Conservation (phyloP, 2,797 vertebrate genomes). For the Anguilla obscura region DNA sequence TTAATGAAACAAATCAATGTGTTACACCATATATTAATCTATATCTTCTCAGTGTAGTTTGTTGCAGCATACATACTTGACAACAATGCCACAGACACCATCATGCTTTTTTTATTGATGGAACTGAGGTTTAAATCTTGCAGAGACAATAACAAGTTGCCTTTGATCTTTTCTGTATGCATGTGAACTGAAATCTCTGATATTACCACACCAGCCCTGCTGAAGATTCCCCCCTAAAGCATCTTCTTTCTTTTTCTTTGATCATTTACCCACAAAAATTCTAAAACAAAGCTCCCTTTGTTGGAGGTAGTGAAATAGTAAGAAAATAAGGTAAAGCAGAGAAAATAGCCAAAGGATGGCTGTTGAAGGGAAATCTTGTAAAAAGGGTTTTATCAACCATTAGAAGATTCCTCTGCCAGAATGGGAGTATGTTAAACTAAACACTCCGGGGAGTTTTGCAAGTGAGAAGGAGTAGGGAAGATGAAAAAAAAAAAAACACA, state of each 20-base stretch:
- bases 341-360: background rate
- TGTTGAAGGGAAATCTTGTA: background rate
- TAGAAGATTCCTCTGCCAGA: conserved; percentile 29
- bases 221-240: background rate
- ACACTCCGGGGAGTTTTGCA: conserved; percentile 24
- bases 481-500: background rate
- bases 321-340: background rate
- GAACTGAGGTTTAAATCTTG: background rate
- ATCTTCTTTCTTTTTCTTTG: conserved; percentile 45
- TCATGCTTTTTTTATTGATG: background rate
- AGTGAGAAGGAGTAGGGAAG: background rate
- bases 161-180: conserved; percentile 37
- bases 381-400: conserved; percentile 35
- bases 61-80: background rate
- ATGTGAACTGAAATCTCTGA: background rate
- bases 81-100: background rate
- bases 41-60: background rate
- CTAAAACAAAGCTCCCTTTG: background rate
- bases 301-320: background rate
- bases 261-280: conserved; percentile 44
- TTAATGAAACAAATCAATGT: background rate
- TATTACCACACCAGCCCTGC: conserved; percentile 31
- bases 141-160: background rate
- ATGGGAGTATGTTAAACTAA: conserved; percentile 30
- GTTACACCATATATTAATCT: background rate